Evolutionary conservation across 2,113 vertebrate species (phyloP), one percentile per base, ranked within the genome.

Genomic region (Athene noctua): DNA sequence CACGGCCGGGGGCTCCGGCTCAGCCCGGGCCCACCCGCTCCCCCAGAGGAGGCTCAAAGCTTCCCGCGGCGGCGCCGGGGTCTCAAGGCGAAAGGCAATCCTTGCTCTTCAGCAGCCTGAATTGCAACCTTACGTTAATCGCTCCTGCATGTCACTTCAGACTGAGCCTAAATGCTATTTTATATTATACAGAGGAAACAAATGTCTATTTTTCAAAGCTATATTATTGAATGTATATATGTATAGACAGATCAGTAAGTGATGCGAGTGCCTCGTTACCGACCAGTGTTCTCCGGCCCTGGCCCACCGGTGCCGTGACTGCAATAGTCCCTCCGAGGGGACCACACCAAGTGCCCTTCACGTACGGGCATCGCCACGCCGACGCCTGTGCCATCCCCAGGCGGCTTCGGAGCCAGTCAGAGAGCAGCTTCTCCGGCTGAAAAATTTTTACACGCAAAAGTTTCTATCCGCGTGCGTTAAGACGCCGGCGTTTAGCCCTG

Each of bases 181-280:
- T 97, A 96, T 96, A 63, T 80, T 57, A 68, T 83, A 91, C 92
- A 93, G 94, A 97, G 95, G 94, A 88, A 96, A 87, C 38, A 82
- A 88, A 96, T 47, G 90, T 97, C 94, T 97, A 97, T 97, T 97
- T 97, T 97, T 97, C 96, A 97, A 94, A 97, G 94, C 92, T 96
- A 88, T 97, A 97, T 94, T 95, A 92, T 95, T 93, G 93, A 94
- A 94, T 98, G 97, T 97, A 96, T 95, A 95, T 97, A 96, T 97
- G 97, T 97, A 96, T 72, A 91, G 97, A 95, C 80, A 63, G 94
- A 88, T 63, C 85, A 77, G 92, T 55, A 51, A 90, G 86, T 27
- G 84, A 27, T 20, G 13, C 20, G 11, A 84, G 94, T 62, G 90
- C 78, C 81, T 82, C 62, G 13, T 52, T 79, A 70, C 86, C 66